Base-by-base conservation (phyloP, 1,140 invertebrate species). In the Mycetomoellerius zeteki region DNA sequence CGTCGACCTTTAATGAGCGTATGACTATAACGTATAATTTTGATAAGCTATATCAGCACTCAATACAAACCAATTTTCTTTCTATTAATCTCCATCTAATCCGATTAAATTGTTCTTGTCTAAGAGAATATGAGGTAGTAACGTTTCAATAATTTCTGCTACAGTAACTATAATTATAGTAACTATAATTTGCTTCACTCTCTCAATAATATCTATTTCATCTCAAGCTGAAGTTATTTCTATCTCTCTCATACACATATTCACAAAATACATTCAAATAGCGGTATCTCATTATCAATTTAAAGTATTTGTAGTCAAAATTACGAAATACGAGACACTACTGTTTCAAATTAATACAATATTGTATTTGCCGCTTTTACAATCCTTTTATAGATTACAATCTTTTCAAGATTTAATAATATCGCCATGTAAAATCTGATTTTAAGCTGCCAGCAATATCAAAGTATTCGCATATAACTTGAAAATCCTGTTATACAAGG, bases 1-100 rank as follows among this genome's bases (percentile, higher is more conserved):
- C 80, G 19, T 75, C 47, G 24, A 24, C 12, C 78, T 30, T 71
- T 84, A 84, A 84, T 75, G 54, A 60, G 56, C 19, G 69, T 50
- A 21, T 37, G 52, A 47, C 52, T 37, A 33, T 56, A 72, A 43
- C 50, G 52, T 72, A 43, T 47, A 47, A 73, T 60, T 73, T 84
- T 60, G 52, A 84, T 73, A 60, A 62, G 69, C 43, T 54, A n/a
- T 27, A 50, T 69, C 65, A 50, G 37, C 65, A 50, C 12, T 69
- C 14, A 50, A 69, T 69, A 37, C 47, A 24, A 4, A 54, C 4
- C 30, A 54, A 65, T 69, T 24, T 37, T 30, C 54, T 37, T 30
- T 71, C 58, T 8, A 33, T 52, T 67, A 33, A 80, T 71, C 50
- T 71, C 21, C 10, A n/a, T 27, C 43, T 71, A 71, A 56, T 56